These are phyloP conservation scores for Plebejus argus DNA, from an alignment of 2,888 invertebrate species.

Conservation along the genomic window DNA sequence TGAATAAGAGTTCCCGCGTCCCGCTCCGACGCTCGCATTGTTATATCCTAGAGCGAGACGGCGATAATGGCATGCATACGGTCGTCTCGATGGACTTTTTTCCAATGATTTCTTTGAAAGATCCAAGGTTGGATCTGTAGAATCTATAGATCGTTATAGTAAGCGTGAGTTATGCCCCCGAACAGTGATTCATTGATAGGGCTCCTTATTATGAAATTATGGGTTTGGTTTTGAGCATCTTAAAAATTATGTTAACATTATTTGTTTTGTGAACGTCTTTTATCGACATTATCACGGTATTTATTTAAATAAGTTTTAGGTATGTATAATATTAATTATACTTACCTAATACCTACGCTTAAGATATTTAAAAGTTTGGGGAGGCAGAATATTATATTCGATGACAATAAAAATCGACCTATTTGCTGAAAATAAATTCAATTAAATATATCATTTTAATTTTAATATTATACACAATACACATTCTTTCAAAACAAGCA, in stretches of 20 bases:
- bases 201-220: constrained; percentile 51
- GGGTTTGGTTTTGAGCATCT: constrained; percentile 39
- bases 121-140: constrained; percentile 62
- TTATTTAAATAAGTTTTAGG: neutral
- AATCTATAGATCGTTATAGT: constrained; percentile 70
- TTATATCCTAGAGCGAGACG: constrained; percentile 49
- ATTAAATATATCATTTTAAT: too few species aligned
- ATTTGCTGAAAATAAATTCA: too few species aligned
- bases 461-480: too few species aligned
- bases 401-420: neutral
- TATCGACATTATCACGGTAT: neutral
- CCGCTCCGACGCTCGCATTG: constrained; percentile 44
- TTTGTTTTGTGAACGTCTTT: constrained; percentile 19
- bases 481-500: too few species aligned
- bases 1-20: constrained; percentile 60
- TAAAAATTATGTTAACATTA: constrained; percentile 27
- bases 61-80: constrained; percentile 75
- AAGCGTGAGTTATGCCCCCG: constrained; percentile 69
- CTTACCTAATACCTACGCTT: too few species aligned
- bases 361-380: neutral
- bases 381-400: neutral
- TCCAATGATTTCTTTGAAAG: constrained; percentile 75
- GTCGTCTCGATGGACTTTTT: constrained; percentile 64
- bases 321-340: neutral
- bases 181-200: constrained; percentile 59